A percentile compares a stretch with the other conserved stretches of the same genome.
Evolutionary conservation across 2,888 invertebrate species (phyloP).

Genomic region (Zygothrica quintamaculata): DNA sequence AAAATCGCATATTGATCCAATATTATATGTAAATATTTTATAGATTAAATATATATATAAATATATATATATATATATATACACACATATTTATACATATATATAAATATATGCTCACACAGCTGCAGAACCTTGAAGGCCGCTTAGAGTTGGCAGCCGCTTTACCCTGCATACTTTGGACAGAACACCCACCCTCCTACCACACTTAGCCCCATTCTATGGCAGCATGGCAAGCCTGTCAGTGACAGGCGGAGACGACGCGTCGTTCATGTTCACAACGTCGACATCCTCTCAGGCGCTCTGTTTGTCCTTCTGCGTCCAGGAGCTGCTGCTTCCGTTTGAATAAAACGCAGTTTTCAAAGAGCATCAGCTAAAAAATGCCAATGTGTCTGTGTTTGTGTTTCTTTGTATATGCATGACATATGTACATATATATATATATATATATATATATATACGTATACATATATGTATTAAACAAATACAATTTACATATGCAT

Average conservation of each 20-base stretch:
- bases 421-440: constrained; percentile 64
- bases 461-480: constrained; percentile 25
- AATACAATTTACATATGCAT: constrained; percentile 49
- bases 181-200: not conserved
- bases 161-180: too few species aligned
- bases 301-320: constrained; percentile 44
- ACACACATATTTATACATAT: constrained; percentile 13
- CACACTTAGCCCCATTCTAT: not conserved
- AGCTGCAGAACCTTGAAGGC: constrained; percentile 49
- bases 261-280: constrained; percentile 3
- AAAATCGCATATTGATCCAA: constrained; percentile 54
- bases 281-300: constrained; percentile 22
- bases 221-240: constrained; percentile 6
- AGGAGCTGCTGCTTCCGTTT: constrained; percentile 61
- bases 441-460: too few species aligned
- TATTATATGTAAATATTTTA: constrained; percentile 58
- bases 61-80: constrained; percentile 19
- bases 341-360: constrained; percentile 77
- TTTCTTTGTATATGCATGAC: constrained; percentile 59
- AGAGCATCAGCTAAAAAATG: constrained; percentile 51
- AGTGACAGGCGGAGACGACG: constrained; percentile 27
- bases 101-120: constrained; percentile 14
- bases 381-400: constrained; percentile 40
- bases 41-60: constrained; percentile 54
- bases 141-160: constrained; percentile 16